phyloP scores from a whole-genome alignment of 1,140 invertebrate species.

The Grapholita molesta region DNA sequence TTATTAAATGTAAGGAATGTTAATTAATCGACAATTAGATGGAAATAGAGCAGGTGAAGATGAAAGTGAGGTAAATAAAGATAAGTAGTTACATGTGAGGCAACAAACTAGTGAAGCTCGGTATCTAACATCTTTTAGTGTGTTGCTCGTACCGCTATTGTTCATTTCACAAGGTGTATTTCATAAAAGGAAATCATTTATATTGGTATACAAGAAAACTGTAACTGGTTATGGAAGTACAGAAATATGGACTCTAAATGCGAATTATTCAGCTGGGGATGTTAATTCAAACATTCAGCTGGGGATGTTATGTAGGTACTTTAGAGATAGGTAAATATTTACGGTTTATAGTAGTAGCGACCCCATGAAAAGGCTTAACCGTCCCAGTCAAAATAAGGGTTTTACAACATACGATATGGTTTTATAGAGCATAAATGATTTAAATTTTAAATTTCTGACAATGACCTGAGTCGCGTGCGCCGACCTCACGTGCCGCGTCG shows the following conservation, averaged over 20 bases:
- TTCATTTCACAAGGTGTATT: background rate
- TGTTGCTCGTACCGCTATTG: background rate
- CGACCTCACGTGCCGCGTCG: constrained; percentile 33
- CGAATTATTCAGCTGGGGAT: no score
- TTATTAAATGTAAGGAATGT: background rate
- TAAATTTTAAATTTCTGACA: constrained; percentile 35
- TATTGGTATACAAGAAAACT: no score
- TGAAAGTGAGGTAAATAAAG: background rate
- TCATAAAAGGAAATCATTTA: no score
- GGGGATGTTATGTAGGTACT: no score
- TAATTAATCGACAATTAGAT: background rate
- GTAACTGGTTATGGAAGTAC: no score
- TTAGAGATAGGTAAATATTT: no score
- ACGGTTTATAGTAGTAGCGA: no score
- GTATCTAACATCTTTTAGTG: constrained; percentile 5
- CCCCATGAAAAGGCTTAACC: background rate
- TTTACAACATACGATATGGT: background rate
- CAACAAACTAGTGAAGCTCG: background rate
- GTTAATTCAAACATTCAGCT: no score
- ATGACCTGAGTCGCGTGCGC: constrained; percentile 39
- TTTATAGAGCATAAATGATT: constrained; percentile 36
- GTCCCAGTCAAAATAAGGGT: background rate
- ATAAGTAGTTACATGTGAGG: background rate
- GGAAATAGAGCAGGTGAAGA: constrained; percentile 7
- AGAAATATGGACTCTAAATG: no score